Percentiles rank a stretch among this genome's conserved stretches.
These are phyloP conservation scores for Hedychridium roseum DNA, from an alignment of 2,888 invertebrate genomes.

Conservation along the genomic window DNA sequence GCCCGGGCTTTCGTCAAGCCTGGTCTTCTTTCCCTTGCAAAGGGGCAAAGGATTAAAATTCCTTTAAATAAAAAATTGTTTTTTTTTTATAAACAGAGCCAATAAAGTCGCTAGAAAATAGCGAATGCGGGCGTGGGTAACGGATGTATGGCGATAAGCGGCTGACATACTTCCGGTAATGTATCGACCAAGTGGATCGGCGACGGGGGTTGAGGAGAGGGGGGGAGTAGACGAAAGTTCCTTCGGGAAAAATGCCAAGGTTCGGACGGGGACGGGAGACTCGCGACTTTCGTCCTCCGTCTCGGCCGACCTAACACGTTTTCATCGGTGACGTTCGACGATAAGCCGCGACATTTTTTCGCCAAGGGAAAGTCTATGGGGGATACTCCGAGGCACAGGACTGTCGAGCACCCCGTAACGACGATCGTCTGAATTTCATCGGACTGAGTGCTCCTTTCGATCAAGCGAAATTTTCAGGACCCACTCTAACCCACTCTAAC, in stretches of 20 bases:
- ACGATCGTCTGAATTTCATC: conserved; percentile 34
- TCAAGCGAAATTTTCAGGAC: conserved; percentile 18
- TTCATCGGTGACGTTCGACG: neutral
- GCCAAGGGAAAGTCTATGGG: neutral
- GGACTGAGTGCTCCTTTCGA: conserved; percentile 25
- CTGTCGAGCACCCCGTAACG: conserved; percentile 15
- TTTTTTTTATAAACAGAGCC: too few species aligned
- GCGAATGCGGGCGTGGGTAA: too few species aligned
- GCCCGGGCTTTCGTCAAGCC: too few species aligned
- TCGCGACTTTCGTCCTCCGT: too few species aligned
- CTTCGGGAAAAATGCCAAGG: too few species aligned
- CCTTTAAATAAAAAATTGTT: too few species aligned
- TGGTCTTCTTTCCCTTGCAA: too few species aligned
- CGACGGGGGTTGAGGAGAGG: too few species aligned
- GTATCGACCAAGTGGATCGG: conserved; percentile 15
- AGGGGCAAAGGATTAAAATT: too few species aligned
- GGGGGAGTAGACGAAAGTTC: too few species aligned
- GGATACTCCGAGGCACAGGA: conserved; percentile 8
- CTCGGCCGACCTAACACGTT: conserved; percentile 2
- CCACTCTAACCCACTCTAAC: neutral
- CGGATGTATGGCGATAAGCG: conserved; percentile 22
- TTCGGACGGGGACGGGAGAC: too few species aligned
- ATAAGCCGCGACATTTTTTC: neutral
- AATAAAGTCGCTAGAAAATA: too few species aligned
- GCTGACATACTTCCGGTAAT: conserved; percentile 28